Conservation (phyloP, 1,140 invertebrate genomes). For the Potamilus streckersoni region DNA sequence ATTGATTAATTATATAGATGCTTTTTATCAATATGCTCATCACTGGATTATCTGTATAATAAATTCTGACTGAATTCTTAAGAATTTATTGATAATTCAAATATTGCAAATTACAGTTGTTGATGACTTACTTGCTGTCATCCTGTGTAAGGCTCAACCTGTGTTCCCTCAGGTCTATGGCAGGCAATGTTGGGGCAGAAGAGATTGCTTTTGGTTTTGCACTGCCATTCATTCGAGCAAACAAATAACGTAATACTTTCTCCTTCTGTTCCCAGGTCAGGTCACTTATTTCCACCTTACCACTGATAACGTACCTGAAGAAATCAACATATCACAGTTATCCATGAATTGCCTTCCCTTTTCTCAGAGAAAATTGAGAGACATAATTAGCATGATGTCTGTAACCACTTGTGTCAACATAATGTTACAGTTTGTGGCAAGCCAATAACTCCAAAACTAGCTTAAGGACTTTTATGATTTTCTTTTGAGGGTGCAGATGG, state of each 20-base stretch:
- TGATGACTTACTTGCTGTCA: slow-evolving; percentile 16
- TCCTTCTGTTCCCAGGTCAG: slow-evolving; percentile 69
- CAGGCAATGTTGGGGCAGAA: slow-evolving; percentile 35
- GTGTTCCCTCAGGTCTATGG: slow-evolving; percentile 38
- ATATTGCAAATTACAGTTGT: too few relatives aligned
- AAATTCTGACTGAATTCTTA: background rate
- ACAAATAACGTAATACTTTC: slow-evolving; percentile 63
- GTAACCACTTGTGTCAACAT: too few relatives aligned
- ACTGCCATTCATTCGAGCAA: slow-evolving; percentile 66
- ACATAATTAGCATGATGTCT: too few relatives aligned
- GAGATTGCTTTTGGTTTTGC: slow-evolving; percentile 19
- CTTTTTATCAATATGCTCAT: too few relatives aligned
- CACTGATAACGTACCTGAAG: slow-evolving; percentile 53
- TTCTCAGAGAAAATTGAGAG: too few relatives aligned
- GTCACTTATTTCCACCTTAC: slow-evolving; percentile 64
- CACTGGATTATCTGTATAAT: too few relatives aligned
- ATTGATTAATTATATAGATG: background rate
- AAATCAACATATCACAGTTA: background rate
- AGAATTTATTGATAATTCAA: background rate
- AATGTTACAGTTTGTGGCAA: too few relatives aligned
- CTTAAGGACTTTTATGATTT: too few relatives aligned
- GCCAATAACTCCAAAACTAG: too few relatives aligned
- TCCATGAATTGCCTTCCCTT: too few relatives aligned
- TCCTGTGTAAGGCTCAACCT: slow-evolving; percentile 43
- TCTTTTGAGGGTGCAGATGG: too few relatives aligned